Percentiles rank a stretch among this genome's conserved stretches.
These are phyloP conservation scores for Nudaria mundana DNA, from an alignment of 2,888 invertebrate genomes.

Conservation along the genomic window DNA sequence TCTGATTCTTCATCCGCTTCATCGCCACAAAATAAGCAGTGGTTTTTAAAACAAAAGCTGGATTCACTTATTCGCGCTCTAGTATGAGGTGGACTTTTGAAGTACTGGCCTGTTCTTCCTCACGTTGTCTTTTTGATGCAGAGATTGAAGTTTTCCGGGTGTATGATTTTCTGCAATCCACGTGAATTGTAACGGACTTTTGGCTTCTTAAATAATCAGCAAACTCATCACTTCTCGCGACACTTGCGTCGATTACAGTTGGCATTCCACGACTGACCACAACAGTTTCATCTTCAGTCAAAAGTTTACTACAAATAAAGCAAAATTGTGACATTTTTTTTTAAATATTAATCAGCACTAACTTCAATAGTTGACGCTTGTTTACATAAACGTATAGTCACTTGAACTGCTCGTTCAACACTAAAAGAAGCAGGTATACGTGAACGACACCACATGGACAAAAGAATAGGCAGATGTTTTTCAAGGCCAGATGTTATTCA, in stretches of 20 bases:
- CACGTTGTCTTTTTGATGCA: not conserved
- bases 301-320: not conserved
- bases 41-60: not conserved
- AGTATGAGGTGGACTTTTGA: not conserved
- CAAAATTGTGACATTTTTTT: not conserved
- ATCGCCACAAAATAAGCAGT: not conserved
- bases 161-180: not conserved
- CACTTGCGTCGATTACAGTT: not conserved
- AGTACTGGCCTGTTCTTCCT: not conserved
- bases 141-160: not conserved
- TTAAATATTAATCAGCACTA: no score
- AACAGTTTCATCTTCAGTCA: not conserved
- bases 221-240: not conserved
- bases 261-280: not conserved
- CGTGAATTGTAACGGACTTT: not conserved
- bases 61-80: not conserved
- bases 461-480: no score
- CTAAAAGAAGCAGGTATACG: no score
- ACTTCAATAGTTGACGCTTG: no score
- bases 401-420: no score
- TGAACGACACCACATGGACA: no score
- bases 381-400: no score
- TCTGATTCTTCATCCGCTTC: not conserved
- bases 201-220: not conserved
- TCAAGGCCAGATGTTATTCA: no score